phyloP scores from a whole-genome alignment of 2,888 invertebrate species.

The Poecilus cupreus region DNA sequence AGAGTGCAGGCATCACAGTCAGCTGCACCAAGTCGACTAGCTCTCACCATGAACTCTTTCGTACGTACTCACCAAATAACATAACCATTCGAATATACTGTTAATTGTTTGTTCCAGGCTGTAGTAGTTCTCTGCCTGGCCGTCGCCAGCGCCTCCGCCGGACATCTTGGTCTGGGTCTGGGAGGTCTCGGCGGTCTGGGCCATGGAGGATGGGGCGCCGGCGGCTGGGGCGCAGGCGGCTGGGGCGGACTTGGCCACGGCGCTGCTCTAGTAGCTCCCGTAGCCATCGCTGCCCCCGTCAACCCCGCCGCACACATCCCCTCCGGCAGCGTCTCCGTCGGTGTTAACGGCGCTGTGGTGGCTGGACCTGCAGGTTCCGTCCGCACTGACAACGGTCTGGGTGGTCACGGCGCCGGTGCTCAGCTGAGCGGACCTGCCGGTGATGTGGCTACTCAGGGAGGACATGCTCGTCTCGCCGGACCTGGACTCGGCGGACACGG shows the following conservation, averaged over 20 bases:
- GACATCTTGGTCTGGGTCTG: conserved; percentile 33
- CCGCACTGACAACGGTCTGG: conserved; percentile 53
- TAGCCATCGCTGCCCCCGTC: neutral
- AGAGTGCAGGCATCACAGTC: conserved; percentile 33
- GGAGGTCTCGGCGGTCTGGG: neutral
- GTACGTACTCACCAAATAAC: neutral
- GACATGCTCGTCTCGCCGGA: conserved; percentile 35
- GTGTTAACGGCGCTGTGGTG: conserved; percentile 48
- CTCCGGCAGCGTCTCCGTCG: conserved; percentile 64
- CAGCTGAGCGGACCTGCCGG: conserved; percentile 66
- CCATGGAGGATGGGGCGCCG: neutral
- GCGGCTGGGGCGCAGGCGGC: neutral
- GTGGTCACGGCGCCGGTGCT: conserved; percentile 66
- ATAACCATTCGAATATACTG: too few relatives aligned
- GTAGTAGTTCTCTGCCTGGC: conserved; percentile 40
- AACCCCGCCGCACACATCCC: conserved; percentile 51
- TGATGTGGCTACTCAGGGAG: conserved; percentile 66
- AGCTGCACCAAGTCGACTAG: conserved; percentile 19
- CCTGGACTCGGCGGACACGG: conserved; percentile 45
- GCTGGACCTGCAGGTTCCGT: conserved; percentile 54
- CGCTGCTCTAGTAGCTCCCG: neutral
- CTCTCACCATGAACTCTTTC: conserved; percentile 49
- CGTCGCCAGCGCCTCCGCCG: conserved; percentile 39
- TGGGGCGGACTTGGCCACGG: conserved; percentile 5
- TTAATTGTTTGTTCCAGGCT: conserved; percentile 12